These are phyloP conservation scores for Karalla daura DNA, from an alignment of 2,797 vertebrate species.

Conservation along the genomic window DNA sequence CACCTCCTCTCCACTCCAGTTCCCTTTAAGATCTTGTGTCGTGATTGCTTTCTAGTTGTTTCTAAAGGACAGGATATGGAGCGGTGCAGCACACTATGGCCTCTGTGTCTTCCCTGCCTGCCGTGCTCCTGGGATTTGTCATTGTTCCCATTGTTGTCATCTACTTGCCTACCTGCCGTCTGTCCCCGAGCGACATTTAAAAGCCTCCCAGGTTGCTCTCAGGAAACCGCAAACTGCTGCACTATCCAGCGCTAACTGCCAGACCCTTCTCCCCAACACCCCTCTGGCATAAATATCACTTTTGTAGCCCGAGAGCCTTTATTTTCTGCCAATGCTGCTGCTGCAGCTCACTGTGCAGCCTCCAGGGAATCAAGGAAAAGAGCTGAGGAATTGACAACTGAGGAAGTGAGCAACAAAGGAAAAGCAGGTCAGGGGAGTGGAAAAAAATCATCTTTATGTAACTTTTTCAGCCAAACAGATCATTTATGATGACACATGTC, in stretches of 20 bases:
- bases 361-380: slow-evolving; percentile 47
- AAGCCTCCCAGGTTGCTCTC: slow-evolving; percentile 74
- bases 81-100: slow-evolving; percentile 67
- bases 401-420: not conserved
- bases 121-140: slow-evolving; percentile 61
- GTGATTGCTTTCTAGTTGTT: slow-evolving; percentile 71
- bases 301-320: slow-evolving; percentile 60
- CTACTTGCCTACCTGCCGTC: slow-evolving; percentile 77
- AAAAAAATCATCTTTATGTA: not conserved
- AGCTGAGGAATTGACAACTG: slow-evolving; percentile 45
- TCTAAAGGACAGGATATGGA: slow-evolving; percentile 78
- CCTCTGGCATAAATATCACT: slow-evolving; percentile 72
- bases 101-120: slow-evolving; percentile 72
- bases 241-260: slow-evolving; percentile 52
- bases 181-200: slow-evolving; percentile 75
- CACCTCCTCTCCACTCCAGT: slow-evolving; percentile 59
- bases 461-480: slow-evolving; percentile 19
- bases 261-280: slow-evolving; percentile 56
- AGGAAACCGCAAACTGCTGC: slow-evolving; percentile 72
- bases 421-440: slow-evolving; percentile 8
- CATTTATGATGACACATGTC: slow-evolving; percentile 25
- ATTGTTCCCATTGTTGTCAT: slow-evolving; percentile 76
- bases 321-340: no score
- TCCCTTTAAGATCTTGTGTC: slow-evolving; percentile 70
- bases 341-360: slow-evolving; percentile 30